Evolutionary conservation across 1,140 invertebrate genomes (phyloP), one percentile per base, ranked within the genome.

Genomic region (Galleria mellonella): DNA sequence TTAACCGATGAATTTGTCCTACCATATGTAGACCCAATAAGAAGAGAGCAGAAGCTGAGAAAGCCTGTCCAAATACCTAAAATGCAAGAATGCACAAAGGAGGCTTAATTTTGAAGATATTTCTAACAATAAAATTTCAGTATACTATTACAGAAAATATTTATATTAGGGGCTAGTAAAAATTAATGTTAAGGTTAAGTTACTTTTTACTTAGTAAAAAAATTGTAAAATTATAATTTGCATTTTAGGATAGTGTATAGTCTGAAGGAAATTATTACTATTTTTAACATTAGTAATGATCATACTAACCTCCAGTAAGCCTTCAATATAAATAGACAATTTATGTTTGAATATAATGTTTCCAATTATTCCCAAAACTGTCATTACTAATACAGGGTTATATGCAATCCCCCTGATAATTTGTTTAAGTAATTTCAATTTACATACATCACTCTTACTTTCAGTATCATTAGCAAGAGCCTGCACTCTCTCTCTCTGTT

Each of bases 351-450:
- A 97, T 7, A 92, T 71, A 43, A 96, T 88, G 82, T 98, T 98
- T 9, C 94, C 95, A 40, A 92, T 74, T 6, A 98, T 93, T 1
- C 97, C 97, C 10, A 97, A 73, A n/a, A 94, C 78, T 0, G 97
- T 98, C 96, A 98, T 98, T 9, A 97, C 89, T 9, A 98, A 89
- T 39, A 98, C 90, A 0, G 97, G 97, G 88, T 99, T 98, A 1
- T 92, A 88, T 35, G 93, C 87, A 33, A 98, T 92, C 7, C 93
- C 93, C 77, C 92, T 92, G 6, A 67, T 11, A 32, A 85, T 78
- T 60, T 86, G 75, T 6, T 74, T 54, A 29, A 79, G 37, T 56
- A 82, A 63, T 67, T 79, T 72, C 13, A 60, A 39, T 52, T 66
- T 58, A 2, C 36, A 47, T 5, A 53, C 47, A 52, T 61, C 51